These are phyloP conservation scores for Bombus impatiens DNA, from an alignment of 1,140 invertebrate species.

Conservation along the genomic window DNA sequence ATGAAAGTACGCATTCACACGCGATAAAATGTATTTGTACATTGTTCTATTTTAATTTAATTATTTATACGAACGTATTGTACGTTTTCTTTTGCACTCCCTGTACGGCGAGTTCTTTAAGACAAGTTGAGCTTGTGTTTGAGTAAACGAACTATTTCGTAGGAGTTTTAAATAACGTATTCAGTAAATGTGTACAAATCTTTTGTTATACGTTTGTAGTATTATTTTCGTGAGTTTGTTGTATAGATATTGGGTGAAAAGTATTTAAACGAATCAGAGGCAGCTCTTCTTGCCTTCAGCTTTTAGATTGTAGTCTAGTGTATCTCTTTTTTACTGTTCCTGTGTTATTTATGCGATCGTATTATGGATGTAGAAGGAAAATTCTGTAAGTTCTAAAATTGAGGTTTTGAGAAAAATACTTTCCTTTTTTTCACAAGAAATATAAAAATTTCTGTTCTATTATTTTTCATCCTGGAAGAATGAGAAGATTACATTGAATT, in stretches of 20 bases:
- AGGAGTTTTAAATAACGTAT: not conserved
- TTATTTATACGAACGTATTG: slow-evolving; percentile 25
- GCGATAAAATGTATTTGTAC: slow-evolving; percentile 9
- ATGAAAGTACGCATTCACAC: not conserved
- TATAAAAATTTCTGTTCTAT: not conserved
- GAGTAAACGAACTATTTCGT: not conserved
- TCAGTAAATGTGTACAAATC: slow-evolving; percentile 27
- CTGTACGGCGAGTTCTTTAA: not conserved
- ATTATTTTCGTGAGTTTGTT: not conserved
- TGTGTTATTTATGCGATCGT: slow-evolving; percentile 38
- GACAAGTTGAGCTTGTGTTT: slow-evolving; percentile 2
- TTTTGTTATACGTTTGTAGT: not conserved
- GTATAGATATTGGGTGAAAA: not conserved
- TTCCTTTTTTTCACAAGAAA: not conserved
- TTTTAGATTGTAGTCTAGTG: not conserved
- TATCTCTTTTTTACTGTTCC: slow-evolving; percentile 19
- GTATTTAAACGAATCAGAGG: slow-evolving; percentile 10
- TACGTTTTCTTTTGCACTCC: not conserved
- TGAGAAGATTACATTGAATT: no score
- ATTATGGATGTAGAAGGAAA: not conserved
- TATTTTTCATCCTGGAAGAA: not conserved
- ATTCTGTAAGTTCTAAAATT: not conserved
- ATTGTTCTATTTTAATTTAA: slow-evolving; percentile 4
- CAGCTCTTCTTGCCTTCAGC: slow-evolving; percentile 16
- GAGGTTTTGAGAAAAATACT: not conserved